These are phyloP conservation scores for Microcebus tavaratra DNA, from an alignment of 2,113 vertebrate species.

Conservation along the genomic window DNA sequence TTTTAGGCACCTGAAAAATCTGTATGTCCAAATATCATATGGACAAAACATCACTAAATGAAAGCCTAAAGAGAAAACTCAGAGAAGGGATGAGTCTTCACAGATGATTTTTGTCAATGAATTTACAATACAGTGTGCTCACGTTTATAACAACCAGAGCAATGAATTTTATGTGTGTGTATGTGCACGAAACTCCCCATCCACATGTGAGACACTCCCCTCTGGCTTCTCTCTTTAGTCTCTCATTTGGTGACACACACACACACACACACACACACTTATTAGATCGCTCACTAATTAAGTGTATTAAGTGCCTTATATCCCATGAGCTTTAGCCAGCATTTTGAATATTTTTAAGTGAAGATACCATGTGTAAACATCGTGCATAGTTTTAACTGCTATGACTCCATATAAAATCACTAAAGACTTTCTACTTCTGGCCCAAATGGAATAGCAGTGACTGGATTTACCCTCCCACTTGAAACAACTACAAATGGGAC, in stretches of 20 bases:
- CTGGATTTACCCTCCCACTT: not conserved
- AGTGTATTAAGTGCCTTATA: not conserved
- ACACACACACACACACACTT: not conserved
- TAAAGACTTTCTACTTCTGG: not conserved
- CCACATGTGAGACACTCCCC: fast-evolving
- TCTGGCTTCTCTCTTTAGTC: not conserved
- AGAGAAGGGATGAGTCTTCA: not conserved
- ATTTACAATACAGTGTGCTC: not conserved
- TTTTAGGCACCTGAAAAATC: not conserved
- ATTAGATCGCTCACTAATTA: not conserved
- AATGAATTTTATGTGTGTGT: not conserved
- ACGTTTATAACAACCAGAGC: not conserved
- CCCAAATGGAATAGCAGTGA: not conserved
- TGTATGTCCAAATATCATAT: not conserved
- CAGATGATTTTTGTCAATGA: not conserved
- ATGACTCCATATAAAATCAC: not conserved
- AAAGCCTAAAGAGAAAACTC: not conserved
- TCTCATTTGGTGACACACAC: not conserved
- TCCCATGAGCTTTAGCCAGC: not conserved
- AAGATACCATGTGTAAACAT: not conserved
- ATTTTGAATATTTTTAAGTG: slow-evolving; percentile 38
- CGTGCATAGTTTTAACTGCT: not conserved
- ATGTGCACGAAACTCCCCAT: no score
- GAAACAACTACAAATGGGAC: not conserved
- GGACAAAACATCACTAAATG: not conserved